Evolutionary conservation across 2,888 invertebrate species (phyloP).

Genomic region (Tenthredo notha): DNA sequence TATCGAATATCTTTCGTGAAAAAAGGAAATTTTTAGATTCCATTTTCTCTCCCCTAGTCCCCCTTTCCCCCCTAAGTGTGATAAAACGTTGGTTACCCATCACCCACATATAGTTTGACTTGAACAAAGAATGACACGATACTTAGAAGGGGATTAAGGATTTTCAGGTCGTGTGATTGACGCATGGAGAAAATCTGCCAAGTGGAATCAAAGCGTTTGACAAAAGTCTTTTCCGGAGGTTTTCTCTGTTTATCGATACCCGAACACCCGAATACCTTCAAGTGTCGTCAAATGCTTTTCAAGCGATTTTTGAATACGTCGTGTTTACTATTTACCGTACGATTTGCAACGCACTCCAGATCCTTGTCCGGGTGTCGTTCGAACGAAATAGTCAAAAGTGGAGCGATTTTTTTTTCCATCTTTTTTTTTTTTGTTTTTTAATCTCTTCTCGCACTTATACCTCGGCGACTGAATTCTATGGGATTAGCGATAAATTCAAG

Average conservation of each 20-base stretch:
- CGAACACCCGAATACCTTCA: constrained; percentile 11
- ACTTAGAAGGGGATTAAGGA: constrained; percentile 21
- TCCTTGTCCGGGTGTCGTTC: constrained; percentile 9
- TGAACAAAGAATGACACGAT: constrained; percentile 32
- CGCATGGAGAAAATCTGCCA: constrained; percentile 19
- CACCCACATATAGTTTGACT: neutral
- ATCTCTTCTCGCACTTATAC: neutral
- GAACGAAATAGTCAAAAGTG: neutral
- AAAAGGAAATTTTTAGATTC: neutral
- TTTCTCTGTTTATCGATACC: constrained; percentile 19
- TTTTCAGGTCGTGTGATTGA: neutral
- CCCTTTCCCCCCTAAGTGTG: neutral
- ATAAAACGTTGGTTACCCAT: neutral
- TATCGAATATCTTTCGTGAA: neutral
- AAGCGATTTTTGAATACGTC: constrained; percentile 15
- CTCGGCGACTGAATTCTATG: constrained; percentile 20
- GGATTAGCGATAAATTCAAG: constrained; percentile 43
- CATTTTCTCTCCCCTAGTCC: neutral
- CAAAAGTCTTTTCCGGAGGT: neutral
- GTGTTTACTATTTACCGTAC: constrained; percentile 39
- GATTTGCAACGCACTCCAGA: constrained; percentile 22
- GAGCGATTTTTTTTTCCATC: constrained; percentile 2
- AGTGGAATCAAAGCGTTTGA: constrained; percentile 39
- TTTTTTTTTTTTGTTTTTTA: neutral
- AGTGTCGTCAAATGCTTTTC: neutral